Conservation (phyloP, 2,797 vertebrate genomes). For the Poeciliopsis turneri region DNA sequence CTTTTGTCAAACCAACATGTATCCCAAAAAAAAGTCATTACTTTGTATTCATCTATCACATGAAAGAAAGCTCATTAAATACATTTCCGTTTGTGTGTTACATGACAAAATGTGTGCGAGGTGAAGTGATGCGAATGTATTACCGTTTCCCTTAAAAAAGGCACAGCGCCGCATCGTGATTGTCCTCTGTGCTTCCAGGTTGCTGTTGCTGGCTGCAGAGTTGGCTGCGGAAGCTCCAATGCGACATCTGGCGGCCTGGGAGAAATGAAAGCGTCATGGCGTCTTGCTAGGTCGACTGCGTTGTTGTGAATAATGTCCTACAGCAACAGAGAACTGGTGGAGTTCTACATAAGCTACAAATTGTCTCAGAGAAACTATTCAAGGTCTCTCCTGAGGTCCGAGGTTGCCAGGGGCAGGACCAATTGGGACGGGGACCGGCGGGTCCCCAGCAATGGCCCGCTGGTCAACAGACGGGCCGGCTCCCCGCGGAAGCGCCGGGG, state of each 20-base stretch:
- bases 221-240: slow-evolving; percentile 18
- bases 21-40: not conserved
- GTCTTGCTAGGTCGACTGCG: slow-evolving; percentile 45
- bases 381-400: slow-evolving; percentile 77
- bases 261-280: slow-evolving; percentile 38
- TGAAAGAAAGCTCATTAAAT: not conserved
- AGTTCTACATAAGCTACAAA: slow-evolving; percentile 92
- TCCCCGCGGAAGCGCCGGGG: slow-evolving; percentile 17
- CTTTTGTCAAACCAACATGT: not conserved
- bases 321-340: slow-evolving; percentile 91
- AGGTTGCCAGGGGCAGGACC: slow-evolving; percentile 47
- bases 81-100: not conserved
- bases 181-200: slow-evolving; percentile 33
- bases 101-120: not conserved
- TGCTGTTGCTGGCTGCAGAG: slow-evolving; percentile 12
- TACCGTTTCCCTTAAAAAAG: not conserved
- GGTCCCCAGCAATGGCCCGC: slow-evolving; percentile 36
- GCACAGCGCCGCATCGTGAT: not conserved
- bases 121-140: not conserved
- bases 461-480: slow-evolving; percentile 18
- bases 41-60: not conserved
- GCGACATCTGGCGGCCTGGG: slow-evolving; percentile 30
- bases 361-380: slow-evolving; percentile 89
- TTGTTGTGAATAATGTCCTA: slow-evolving; percentile 84
- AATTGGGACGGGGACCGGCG: slow-evolving; percentile 49